Conservation (phyloP, 53 echinoderm and acorn worm species). For the Actinopyga echinites region DNA sequence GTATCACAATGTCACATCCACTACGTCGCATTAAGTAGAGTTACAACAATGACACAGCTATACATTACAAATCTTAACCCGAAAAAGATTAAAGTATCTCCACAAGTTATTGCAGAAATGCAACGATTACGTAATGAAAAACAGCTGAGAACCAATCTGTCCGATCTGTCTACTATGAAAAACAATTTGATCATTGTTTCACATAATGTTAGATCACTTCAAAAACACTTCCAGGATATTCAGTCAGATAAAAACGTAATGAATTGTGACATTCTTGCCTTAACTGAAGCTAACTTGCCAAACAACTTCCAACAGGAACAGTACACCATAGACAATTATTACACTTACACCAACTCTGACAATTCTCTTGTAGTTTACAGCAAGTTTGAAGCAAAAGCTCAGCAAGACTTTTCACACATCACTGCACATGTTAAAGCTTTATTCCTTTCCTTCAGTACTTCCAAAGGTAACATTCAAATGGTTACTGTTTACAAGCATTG, state of each 20-base stretch:
- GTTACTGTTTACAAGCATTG: slow-evolving; percentile 15
- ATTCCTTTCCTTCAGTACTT: neutral
- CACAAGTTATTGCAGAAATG: slow-evolving; percentile 31
- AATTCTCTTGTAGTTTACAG: no score
- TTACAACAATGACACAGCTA: slow-evolving; percentile 6
- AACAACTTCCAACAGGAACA: neutral
- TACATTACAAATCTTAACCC: slow-evolving; percentile 1
- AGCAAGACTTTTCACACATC: neutral
- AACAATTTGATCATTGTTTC: neutral
- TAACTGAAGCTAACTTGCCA: neutral
- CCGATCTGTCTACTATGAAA: neutral
- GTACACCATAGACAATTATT: neutral
- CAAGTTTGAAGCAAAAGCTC: no score
- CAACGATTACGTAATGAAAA: neutral
- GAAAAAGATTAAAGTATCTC: neutral
- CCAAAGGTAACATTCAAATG: slow-evolving; percentile 2
- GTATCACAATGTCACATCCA: slow-evolving; percentile 3
- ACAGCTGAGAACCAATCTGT: neutral
- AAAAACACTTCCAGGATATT: neutral
- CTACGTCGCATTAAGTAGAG: slow-evolving; percentile 36
- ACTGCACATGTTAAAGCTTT: neutral
- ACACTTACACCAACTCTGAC: no score
- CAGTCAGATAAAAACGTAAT: neutral
- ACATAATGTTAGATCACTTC: neutral
- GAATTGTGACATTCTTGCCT: neutral